Conservation (phyloP, 2,797 vertebrate genomes). For the Danio aesculapii region DNA sequence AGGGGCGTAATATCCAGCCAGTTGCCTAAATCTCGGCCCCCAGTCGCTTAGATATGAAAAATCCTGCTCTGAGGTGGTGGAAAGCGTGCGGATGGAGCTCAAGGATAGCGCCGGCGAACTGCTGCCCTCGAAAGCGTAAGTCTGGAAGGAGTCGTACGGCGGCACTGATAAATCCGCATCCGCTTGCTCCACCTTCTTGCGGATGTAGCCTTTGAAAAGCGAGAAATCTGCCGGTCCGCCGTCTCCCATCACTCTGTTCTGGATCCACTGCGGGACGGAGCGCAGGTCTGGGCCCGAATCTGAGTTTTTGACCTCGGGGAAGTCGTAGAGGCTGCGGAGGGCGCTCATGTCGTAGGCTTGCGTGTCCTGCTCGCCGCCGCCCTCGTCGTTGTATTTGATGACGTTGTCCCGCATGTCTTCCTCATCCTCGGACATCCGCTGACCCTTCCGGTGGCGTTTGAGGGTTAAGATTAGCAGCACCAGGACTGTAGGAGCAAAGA, state of each 20-base stretch:
- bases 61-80: conserved; percentile 95
- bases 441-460: conserved; percentile 95
- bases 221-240: conserved; percentile 86
- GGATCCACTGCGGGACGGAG: conserved; percentile 88
- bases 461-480: conserved; percentile 95
- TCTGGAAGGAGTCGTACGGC: conserved; percentile 98
- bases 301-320: conserved; percentile 88
- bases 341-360: conserved; percentile 99
- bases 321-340: conserved; percentile 95
- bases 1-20: conserved; percentile 92
- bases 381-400: conserved; percentile 99
- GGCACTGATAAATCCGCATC: conserved; percentile 93
- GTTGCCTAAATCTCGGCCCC: conserved; percentile 95
- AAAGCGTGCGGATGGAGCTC: conserved; percentile 95
- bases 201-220: conserved; percentile 94
- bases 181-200: conserved; percentile 95
- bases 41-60: conserved; percentile 95
- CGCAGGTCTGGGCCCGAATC: conserved; percentile 86
- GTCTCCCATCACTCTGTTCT: conserved; percentile 74
- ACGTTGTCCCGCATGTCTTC: conserved; percentile 99
- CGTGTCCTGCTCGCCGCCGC: conserved; percentile 98
- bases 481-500: conserved; percentile 80
- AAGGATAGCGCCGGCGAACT: conserved; percentile 91
- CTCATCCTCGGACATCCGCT: conserved; percentile 91
- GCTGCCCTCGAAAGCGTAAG: conserved; percentile 95